phyloP scores from a whole-genome alignment of 2,113 vertebrate genomes.

The Aphyosemion australe region DNA sequence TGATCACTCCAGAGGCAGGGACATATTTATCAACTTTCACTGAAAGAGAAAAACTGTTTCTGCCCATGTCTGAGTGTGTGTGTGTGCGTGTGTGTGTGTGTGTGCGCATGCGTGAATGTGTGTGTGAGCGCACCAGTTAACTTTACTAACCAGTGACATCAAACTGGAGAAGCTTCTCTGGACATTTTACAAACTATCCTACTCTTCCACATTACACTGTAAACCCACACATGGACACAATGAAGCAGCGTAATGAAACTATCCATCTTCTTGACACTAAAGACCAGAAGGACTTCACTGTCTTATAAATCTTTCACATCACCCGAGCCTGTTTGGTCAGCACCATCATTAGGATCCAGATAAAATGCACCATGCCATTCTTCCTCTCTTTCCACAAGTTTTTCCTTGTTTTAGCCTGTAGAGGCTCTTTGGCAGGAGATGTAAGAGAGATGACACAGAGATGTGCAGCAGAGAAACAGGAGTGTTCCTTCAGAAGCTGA shows the following conservation, averaged over 20 bases:
- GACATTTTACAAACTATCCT: constrained; percentile 23
- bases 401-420: constrained; percentile 31
- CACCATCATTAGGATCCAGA: constrained; percentile 26
- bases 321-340: constrained; percentile 31
- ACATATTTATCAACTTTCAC: constrained; percentile 25
- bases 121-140: too few species aligned
- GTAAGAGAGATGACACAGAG: constrained; percentile 52
- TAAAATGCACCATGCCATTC: constrained; percentile 17
- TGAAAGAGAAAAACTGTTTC: too few species aligned
- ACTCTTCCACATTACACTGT: not conserved
- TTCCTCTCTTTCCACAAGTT: constrained; percentile 9
- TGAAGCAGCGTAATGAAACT: constrained; percentile 58
- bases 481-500: constrained; percentile 40
- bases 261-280: constrained; percentile 64
- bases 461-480: constrained; percentile 18
- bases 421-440: constrained; percentile 52
- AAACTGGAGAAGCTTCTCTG: constrained; percentile 3
- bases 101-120: too few species aligned
- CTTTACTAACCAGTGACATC: constrained; percentile 2
- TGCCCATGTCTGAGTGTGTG: too few species aligned
- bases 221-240: constrained; percentile 60
- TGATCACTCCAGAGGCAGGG: constrained; percentile 29
- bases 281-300: constrained; percentile 52
- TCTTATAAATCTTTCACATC: constrained; percentile 55
- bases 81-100: too few species aligned